phyloP scores from a whole-genome alignment of 1,140 invertebrate genomes.

The Homalodisca vitripennis region DNA sequence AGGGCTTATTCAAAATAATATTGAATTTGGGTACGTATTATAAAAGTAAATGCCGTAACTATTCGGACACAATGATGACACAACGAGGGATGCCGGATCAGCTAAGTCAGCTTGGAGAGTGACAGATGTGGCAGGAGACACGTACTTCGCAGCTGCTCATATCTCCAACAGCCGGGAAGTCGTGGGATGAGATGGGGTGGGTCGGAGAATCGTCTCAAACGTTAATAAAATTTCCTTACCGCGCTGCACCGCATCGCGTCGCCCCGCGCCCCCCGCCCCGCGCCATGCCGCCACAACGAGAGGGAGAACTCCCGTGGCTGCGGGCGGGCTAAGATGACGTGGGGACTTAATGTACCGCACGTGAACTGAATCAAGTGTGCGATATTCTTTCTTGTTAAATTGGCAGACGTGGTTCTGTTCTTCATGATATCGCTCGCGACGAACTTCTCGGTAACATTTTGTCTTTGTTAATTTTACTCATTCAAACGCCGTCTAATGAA shows the following conservation, averaged over 20 bases:
- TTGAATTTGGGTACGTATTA: too few species aligned
- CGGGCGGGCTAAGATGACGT: not conserved
- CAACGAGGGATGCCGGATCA: too few species aligned
- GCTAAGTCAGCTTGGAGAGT: too few species aligned
- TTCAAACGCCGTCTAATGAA: too few species aligned
- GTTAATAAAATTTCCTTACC: not conserved
- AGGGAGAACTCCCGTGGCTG: not conserved
- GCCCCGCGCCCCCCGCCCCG: too few species aligned
- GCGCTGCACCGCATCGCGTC: too few species aligned
- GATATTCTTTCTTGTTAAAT: not conserved
- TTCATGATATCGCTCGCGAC: not conserved
- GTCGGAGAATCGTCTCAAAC: not conserved
- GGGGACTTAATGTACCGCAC: not conserved
- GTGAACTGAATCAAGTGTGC: not conserved
- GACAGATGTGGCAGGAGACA: too few species aligned
- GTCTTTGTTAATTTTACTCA: too few species aligned
- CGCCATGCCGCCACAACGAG: not conserved
- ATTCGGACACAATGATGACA: too few species aligned
- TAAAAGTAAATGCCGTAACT: too few species aligned
- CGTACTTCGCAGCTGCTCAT: too few species aligned
- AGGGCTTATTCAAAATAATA: too few species aligned
- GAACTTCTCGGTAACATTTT: not conserved
- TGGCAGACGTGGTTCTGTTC: not conserved
- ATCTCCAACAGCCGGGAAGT: not conserved
- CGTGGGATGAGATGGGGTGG: not conserved